phyloP scores from a whole-genome alignment of 2,888 invertebrate genomes.

The Himalopsyche kuldschensis region DNA sequence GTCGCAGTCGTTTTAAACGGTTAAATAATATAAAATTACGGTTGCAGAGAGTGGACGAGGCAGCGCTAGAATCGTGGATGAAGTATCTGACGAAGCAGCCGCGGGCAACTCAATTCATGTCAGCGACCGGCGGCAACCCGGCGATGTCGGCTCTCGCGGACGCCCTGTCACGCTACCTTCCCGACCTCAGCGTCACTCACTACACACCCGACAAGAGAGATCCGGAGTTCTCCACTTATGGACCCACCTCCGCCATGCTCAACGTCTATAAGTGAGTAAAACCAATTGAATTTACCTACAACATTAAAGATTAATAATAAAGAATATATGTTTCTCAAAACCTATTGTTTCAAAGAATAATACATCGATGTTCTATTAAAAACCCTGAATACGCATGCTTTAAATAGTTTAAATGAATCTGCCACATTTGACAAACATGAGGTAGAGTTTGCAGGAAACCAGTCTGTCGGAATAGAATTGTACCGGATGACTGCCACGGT shows the following conservation, averaged over 20 bases:
- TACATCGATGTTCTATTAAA: no score
- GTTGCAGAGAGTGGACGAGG: conserved; percentile 72
- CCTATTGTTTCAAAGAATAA: no score
- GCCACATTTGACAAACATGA: no score
- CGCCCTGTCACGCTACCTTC: conserved; percentile 73
- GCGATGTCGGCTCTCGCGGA: conserved; percentile 73
- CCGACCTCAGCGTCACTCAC: conserved; percentile 71
- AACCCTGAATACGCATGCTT: no score
- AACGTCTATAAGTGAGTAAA: conserved; percentile 80
- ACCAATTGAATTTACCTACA: neutral
- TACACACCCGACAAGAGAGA: conserved; percentile 82
- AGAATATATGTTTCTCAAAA: no score
- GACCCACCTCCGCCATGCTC: conserved; percentile 75
- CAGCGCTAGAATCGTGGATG: conserved; percentile 75
- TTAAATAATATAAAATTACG: no score
- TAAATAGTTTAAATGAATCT: no score
- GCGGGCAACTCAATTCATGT: conserved; percentile 73
- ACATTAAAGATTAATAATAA: neutral
- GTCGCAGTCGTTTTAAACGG: no score
- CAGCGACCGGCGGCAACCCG: conserved; percentile 52
- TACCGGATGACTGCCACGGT: no score
- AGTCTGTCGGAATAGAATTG: no score
- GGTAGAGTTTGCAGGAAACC: no score
- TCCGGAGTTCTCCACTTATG: conserved; percentile 91
- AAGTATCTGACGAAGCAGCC: conserved; percentile 72